phyloP scores from a whole-genome alignment of 1,140 invertebrate genomes.

The Solenopsis invicta region DNA sequence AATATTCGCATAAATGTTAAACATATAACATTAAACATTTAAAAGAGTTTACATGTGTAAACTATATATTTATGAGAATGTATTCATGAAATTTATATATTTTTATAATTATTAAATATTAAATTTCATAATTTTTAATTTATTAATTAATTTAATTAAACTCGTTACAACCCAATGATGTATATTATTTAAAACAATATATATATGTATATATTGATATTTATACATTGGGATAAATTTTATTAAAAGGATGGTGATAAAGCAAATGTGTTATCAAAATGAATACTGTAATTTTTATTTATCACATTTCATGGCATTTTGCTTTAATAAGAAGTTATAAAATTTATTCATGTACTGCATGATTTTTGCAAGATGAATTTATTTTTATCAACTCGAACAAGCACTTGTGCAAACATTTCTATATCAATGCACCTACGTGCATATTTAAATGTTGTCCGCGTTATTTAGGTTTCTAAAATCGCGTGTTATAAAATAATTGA shows the following conservation, averaged over 20 bases:
- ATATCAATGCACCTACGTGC: not conserved
- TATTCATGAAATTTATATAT: not conserved
- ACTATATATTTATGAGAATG: not conserved
- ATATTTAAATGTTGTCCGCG: not conserved
- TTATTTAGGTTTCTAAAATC: not conserved
- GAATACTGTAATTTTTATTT: not conserved
- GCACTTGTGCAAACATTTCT: slow-evolving; percentile 15
- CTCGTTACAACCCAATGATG: not conserved
- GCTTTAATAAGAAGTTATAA: not conserved
- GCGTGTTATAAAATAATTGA: not conserved
- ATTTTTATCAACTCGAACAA: not conserved
- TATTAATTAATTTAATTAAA: not conserved
- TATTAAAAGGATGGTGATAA: not conserved
- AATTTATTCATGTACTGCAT: not conserved
- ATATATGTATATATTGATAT: not conserved
- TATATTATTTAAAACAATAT: not conserved
- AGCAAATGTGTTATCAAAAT: slow-evolving; percentile 8
- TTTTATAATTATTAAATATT: not conserved
- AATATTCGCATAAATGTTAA: not conserved
- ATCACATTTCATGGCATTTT: not conserved
- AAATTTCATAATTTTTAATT: slow-evolving; percentile 8
- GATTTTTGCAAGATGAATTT: slow-evolving; percentile 20
- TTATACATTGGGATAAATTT: not conserved
- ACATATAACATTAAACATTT: not conserved
- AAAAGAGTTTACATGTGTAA: no score